Percentiles rank a stretch among this genome's conserved stretches.
Conservation (phyloP, 2,797 vertebrate species). For the Anomalospiza imberbis region DNA sequence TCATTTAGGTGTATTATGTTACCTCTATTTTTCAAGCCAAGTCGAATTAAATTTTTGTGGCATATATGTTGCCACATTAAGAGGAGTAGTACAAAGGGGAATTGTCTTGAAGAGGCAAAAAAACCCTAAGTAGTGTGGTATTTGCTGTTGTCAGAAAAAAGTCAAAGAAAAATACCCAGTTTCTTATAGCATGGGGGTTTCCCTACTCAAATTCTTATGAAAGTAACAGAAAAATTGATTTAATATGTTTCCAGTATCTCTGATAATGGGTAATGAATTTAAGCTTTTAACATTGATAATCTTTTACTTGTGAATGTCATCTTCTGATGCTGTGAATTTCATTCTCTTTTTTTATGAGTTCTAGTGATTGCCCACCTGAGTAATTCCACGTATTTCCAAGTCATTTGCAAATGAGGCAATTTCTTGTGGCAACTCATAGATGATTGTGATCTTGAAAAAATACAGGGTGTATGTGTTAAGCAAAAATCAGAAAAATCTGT, state of each 20-base stretch:
- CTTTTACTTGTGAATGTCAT: neutral
- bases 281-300: neutral
- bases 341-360: neutral
- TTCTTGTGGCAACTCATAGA: neutral
- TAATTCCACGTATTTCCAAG: neutral
- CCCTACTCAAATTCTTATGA: neutral
- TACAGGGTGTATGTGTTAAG: neutral
- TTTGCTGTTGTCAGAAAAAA: neutral
- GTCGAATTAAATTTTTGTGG: neutral
- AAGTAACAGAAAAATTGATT: neutral
- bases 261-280: neutral
- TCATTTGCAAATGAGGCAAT: neutral
- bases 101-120: neutral
- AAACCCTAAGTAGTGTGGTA: neutral
- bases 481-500: neutral
- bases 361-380: neutral
- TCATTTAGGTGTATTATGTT: neutral
- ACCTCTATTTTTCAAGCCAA: neutral
- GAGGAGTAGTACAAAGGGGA: neutral
- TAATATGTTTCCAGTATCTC: neutral
- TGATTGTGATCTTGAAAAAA: neutral
- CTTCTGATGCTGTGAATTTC: neutral
- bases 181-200: neutral
- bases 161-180: neutral
- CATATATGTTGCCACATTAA: neutral